These are phyloP conservation scores for Unio delphinus DNA, from an alignment of 2,888 invertebrate species.

Conservation along the genomic window DNA sequence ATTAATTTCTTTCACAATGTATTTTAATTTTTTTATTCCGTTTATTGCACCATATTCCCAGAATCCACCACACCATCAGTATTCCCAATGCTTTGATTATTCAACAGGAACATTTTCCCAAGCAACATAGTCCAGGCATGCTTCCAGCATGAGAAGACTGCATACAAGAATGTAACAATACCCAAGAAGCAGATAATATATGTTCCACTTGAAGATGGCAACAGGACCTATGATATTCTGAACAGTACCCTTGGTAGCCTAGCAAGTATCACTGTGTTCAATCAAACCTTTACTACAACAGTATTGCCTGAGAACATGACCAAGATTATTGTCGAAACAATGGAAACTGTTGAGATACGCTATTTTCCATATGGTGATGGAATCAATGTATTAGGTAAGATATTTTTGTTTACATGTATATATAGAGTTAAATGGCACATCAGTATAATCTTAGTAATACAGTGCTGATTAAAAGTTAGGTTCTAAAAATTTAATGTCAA, in stretches of 20 bases:
- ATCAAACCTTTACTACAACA: constrained; percentile 19
- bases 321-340: constrained; percentile 34
- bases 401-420: too few species aligned
- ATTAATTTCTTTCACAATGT: too few species aligned
- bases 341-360: constrained; percentile 28
- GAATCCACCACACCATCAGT: too few species aligned
- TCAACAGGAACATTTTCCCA: constrained; percentile 76
- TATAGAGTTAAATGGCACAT: too few species aligned
- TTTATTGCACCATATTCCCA: too few species aligned
- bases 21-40: too few species aligned
- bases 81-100: neutral
- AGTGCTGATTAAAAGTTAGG: too few species aligned
- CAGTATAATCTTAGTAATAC: too few species aligned
- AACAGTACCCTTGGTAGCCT: constrained; percentile 25
- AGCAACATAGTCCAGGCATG: constrained; percentile 78
- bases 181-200: constrained; percentile 25
- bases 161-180: constrained; percentile 64
- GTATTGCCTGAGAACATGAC: constrained; percentile 22
- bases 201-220: constrained; percentile 16
- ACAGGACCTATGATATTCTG: constrained; percentile 27
- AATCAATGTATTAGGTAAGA: constrained; percentile 78
- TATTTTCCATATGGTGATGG: constrained; percentile 72
- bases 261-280: constrained; percentile 16
- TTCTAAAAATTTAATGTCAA: too few species aligned
- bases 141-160: constrained; percentile 76